Evolutionary conservation across 2,888 invertebrate genomes (phyloP), one percentile per base, ranked within the genome.

Genomic region (Stenodera caucasica): DNA sequence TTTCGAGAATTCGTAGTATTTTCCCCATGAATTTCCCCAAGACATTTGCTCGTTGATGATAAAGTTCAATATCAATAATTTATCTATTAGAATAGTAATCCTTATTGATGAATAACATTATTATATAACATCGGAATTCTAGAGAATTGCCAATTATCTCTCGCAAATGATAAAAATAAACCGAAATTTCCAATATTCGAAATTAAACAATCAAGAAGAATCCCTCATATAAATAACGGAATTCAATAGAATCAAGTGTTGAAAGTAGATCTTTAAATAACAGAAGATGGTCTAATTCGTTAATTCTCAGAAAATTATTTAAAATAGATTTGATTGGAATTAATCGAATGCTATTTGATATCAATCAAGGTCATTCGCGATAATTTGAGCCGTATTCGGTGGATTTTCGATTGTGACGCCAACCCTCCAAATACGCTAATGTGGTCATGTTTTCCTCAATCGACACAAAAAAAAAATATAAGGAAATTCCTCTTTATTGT

Each of bases 401-500:
- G 12, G 12, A 45, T 45, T 26, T 26, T 45, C n/a, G 23, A 23
- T 45, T 23, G 18, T 45, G 45, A 45, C 45, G 45, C 45, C 45
- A 45, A 45, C 45, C 45, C 21, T 45, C 21, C 45, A 45, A 23
- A 45, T 45, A 23, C 21, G 45, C 23, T 21, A 12, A 21, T 45
- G 45, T 45, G 45, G 45, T 23, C 7, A 40, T n/a, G 14, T 18
- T 40, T 45, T 45, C 18, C 6, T 23, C 23, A 9, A 12, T 23
- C 45, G 4, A 45, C 12, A 4, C 12, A 6, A 18, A 12, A 45
- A 23, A 21, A 45, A 45, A 45, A 11, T 23, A 45, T 45, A 45
- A 45, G 45, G 45, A 45, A 45, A 45, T 21, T 45, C 45, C 45
- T 45, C 45, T 23, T 45, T 45, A 18, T 23, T 45, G 45, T 6